Percentiles rank a stretch among this genome's conserved stretches.
These are phyloP conservation scores for Zosterops pallidus DNA, from an alignment of 2,113 vertebrate genomes.

Conservation along the genomic window DNA sequence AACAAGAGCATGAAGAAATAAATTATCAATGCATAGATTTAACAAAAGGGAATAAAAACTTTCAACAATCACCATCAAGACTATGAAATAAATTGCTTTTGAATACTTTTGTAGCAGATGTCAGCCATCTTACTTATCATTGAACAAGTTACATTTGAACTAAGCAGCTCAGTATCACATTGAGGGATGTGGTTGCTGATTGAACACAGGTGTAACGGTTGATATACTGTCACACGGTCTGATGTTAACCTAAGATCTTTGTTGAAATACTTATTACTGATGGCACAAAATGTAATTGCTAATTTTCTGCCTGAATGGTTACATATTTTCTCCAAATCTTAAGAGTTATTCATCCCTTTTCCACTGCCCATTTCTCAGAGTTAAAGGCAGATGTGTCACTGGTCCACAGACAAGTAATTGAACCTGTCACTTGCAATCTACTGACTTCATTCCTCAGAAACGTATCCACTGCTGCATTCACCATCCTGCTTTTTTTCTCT, in stretches of 20 bases:
- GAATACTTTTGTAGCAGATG: conserved; percentile 80
- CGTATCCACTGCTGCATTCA: conserved; percentile 71
- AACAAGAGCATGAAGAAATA: conserved; percentile 1
- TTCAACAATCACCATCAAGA: conserved; percentile 73
- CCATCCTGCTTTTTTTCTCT: conserved; percentile 62
- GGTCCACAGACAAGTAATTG: conserved; percentile 80
- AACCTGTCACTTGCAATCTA: conserved; percentile 86
- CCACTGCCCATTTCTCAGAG: conserved; percentile 78
- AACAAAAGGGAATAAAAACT: conserved; percentile 68
- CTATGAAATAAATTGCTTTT: conserved; percentile 82
- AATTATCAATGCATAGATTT: conserved; percentile 29
- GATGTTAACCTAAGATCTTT: conserved; percentile 92
- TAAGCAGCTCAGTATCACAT: conserved; percentile 71
- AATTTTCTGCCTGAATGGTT: conserved; percentile 92
- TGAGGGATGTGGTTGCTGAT: conserved; percentile 79
- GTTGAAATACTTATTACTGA: conserved; percentile 97
- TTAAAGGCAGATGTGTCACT: conserved; percentile 80
- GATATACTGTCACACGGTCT: conserved; percentile 88
- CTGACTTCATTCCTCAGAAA: conserved; percentile 80
- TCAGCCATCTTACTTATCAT: conserved; percentile 86
- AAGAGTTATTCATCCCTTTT: conserved; percentile 85
- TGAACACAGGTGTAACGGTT: conserved; percentile 91
- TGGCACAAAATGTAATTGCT: conserved; percentile 95
- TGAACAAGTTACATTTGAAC: conserved; percentile 78
- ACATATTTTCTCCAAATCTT: conserved; percentile 88